Conservation (phyloP, 2,888 invertebrate genomes). For the Syrphus vitripennis region DNA sequence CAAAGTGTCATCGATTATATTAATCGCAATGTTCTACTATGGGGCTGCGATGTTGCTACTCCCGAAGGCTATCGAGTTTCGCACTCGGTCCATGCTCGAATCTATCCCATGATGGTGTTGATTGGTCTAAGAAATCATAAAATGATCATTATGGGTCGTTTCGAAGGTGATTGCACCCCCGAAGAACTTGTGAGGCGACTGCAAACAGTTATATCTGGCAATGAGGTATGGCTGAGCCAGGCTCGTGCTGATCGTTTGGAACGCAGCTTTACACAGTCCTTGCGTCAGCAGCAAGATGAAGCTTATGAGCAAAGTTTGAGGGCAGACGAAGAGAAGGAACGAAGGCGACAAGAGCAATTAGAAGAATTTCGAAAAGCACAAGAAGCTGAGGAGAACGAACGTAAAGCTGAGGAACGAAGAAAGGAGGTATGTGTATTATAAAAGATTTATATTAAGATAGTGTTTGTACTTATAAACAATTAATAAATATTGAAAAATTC, state of each 20-base stretch:
- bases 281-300: slow-evolving; percentile 95
- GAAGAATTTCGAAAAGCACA: slow-evolving; percentile 82
- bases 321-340: slow-evolving; percentile 97
- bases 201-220: slow-evolving; percentile 89
- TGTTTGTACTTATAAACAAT: no score
- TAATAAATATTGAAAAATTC: not conserved
- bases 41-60: slow-evolving; percentile 94
- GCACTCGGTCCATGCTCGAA: slow-evolving; percentile 91
- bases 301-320: slow-evolving; percentile 95
- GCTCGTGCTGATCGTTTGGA: slow-evolving; percentile 93
- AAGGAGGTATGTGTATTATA: slow-evolving; percentile 77
- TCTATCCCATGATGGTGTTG: slow-evolving; percentile 93
- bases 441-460: not conserved
- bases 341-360: slow-evolving; percentile 84
- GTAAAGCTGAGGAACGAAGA: slow-evolving; percentile 82
- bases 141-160: slow-evolving; percentile 95
- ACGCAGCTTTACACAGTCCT: slow-evolving; percentile 91
- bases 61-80: slow-evolving; percentile 96
- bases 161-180: slow-evolving; percentile 92
- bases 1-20: slow-evolving; percentile 89
- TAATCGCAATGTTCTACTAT: slow-evolving; percentile 92
- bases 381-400: slow-evolving; percentile 82
- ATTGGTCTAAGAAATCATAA: slow-evolving; percentile 94
- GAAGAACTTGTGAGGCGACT: slow-evolving; percentile 88
- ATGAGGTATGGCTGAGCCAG: slow-evolving; percentile 92